phyloP scores from a whole-genome alignment of 2,113 vertebrate species.

The Struthidea cinerea region DNA sequence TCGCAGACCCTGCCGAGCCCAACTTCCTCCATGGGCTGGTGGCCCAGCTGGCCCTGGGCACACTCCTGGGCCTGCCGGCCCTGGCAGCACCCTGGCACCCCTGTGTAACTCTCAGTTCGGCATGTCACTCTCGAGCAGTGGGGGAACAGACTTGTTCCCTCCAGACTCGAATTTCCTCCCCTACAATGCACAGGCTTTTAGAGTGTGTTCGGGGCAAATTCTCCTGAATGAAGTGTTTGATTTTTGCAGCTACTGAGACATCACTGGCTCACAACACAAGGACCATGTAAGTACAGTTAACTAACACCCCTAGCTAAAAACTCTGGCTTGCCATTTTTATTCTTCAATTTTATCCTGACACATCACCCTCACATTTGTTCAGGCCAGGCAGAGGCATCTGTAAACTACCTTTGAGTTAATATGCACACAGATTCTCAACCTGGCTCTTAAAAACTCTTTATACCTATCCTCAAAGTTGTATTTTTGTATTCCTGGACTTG shows the following conservation, averaged over 20 bases:
- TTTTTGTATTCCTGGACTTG: slow-evolving; percentile 54
- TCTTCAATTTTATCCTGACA: background rate
- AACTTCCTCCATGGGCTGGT: background rate
- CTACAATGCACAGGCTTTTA: background rate
- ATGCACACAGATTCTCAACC: slow-evolving; percentile 10
- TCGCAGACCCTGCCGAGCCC: rapidly evolving
- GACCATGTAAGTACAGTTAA: background rate
- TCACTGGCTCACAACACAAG: background rate
- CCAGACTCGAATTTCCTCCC: background rate
- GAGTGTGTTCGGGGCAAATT: background rate
- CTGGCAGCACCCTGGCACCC: rapidly evolving
- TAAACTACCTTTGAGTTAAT: background rate
- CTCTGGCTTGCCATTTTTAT: background rate
- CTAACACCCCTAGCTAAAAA: background rate
- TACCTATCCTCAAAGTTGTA: slow-evolving; percentile 52
- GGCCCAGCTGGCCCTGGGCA: background rate
- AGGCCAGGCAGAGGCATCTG: background rate
- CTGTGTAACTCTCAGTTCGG: background rate
- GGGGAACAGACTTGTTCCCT: background rate
- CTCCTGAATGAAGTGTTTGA: background rate
- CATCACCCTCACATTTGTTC: background rate
- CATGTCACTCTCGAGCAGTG: rapidly evolving
- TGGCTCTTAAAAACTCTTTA: slow-evolving; percentile 39
- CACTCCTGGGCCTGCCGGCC: background rate
- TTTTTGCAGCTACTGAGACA: background rate